Evolutionary conservation across 1,140 invertebrate genomes (phyloP).

Genomic region (Amphibalanus amphitrite): DNA sequence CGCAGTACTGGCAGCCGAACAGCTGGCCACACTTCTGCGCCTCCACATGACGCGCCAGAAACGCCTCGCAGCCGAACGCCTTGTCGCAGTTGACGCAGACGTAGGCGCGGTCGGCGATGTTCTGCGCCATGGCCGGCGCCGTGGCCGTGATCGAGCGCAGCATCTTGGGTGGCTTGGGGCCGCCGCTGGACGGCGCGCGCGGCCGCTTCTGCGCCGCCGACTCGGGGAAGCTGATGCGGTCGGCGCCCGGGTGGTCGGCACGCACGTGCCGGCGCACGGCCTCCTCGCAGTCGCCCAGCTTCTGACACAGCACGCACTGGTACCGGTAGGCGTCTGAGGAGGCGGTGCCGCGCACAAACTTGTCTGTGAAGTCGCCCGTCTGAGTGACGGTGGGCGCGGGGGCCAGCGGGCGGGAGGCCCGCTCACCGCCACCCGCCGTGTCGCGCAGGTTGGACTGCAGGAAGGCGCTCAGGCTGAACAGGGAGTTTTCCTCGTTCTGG

Average conservation of each 20-base stretch:
- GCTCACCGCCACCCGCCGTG: neutral
- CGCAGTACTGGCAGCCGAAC: conserved; percentile 3
- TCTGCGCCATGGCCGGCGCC: neutral
- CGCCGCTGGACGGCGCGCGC: neutral
- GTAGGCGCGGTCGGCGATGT: neutral
- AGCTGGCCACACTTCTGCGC: conserved; percentile 1
- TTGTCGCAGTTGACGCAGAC: conserved; percentile 1
- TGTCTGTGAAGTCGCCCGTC: conserved; percentile 4
- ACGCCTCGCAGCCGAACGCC: conserved; percentile 6
- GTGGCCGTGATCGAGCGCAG: neutral
- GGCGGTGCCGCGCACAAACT: neutral
- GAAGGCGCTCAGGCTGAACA: conserved; percentile 3
- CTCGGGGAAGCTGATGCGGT: conserved; percentile 3
- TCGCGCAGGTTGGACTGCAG: neutral
- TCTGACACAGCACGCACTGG: neutral
- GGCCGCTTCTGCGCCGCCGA: neutral
- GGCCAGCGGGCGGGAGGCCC: neutral
- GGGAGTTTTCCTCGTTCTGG: neutral
- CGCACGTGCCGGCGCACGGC: neutral
- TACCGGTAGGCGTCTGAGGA: conserved; percentile 1
- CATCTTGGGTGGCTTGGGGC: neutral
- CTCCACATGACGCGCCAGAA: neutral
- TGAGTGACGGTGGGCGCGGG: neutral
- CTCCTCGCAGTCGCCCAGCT: conserved; percentile 3
- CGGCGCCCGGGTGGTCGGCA: conserved; percentile 2